Conservation (phyloP, 2,888 invertebrate genomes). For the Tuta absoluta region DNA sequence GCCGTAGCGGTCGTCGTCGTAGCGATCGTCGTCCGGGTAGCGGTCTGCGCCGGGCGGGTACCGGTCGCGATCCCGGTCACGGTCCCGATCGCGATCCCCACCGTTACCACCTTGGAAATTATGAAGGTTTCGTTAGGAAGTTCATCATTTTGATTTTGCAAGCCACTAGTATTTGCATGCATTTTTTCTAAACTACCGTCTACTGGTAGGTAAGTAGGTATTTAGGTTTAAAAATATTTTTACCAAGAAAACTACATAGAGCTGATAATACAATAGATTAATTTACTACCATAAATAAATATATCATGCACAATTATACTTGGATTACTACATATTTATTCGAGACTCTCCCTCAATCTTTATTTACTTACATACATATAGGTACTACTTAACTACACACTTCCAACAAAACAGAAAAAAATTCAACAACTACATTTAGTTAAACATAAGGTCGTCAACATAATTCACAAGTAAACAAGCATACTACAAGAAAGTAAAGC, state of each 20-base stretch:
- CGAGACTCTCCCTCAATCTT: no score
- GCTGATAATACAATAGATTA: no score
- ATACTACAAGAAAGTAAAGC: neutral
- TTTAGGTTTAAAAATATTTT: neutral
- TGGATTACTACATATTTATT: no score
- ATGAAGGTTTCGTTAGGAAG: conserved; percentile 27
- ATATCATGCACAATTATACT: no score
- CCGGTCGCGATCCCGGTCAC: conserved; percentile 55
- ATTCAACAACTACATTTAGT: neutral
- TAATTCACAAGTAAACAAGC: neutral
- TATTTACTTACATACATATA: neutral
- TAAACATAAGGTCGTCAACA: neutral
- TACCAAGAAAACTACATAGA: neutral
- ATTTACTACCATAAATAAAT: no score
- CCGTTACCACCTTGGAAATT: conserved; percentile 66
- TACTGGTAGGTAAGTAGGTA: neutral
- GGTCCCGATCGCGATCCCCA: conserved; percentile 52
- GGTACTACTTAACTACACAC: neutral
- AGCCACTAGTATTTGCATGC: conserved; percentile 12
- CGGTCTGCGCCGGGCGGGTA: conserved; percentile 75
- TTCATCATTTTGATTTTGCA: conserved; percentile 23
- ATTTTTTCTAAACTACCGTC: neutral
- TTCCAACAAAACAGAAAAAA: neutral
- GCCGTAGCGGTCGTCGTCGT: conserved; percentile 72
- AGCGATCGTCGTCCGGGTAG: conserved; percentile 77